A percentile compares a stretch with the other conserved stretches of the same genome.
Conservation (phyloP, 2,113 vertebrate genomes). For the Cephalopholis sonnerati region DNA sequence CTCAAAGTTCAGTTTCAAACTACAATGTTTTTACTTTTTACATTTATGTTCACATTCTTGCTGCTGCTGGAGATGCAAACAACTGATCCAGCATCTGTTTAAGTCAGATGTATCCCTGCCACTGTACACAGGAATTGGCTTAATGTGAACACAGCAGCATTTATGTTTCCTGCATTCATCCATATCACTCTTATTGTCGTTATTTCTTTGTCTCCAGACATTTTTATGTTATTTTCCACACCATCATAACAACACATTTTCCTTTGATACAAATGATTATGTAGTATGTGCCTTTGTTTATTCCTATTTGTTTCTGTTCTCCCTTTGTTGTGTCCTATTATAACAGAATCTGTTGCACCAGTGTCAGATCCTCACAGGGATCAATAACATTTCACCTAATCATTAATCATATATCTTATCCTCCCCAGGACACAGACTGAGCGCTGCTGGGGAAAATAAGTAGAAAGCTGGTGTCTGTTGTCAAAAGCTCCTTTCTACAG, state of each 20-base stretch:
- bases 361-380: slow-evolving; percentile 8
- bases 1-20: not conserved
- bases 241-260: not conserved
- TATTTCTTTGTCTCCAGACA: not conserved
- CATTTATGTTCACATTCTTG: not conserved
- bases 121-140: not conserved
- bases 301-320: not conserved
- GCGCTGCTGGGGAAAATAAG: slow-evolving; percentile 28
- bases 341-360: slow-evolving; percentile 8
- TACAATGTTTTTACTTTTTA: not conserved
- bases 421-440: slow-evolving; percentile 32
- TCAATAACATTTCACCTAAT: slow-evolving; percentile 37
- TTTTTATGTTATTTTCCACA: not conserved
- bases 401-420: slow-evolving; percentile 42
- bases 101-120: no score
- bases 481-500: slow-evolving; percentile 33
- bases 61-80: not conserved
- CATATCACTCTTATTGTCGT: not conserved
- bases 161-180: not conserved
- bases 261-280: not conserved
- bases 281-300: not conserved
- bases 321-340: not conserved
- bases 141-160: not conserved
- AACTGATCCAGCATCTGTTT: no score
- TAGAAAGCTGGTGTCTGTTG: slow-evolving; percentile 30